Conservation (phyloP, 2,888 invertebrate species). For the Anticlea derivata region DNA sequence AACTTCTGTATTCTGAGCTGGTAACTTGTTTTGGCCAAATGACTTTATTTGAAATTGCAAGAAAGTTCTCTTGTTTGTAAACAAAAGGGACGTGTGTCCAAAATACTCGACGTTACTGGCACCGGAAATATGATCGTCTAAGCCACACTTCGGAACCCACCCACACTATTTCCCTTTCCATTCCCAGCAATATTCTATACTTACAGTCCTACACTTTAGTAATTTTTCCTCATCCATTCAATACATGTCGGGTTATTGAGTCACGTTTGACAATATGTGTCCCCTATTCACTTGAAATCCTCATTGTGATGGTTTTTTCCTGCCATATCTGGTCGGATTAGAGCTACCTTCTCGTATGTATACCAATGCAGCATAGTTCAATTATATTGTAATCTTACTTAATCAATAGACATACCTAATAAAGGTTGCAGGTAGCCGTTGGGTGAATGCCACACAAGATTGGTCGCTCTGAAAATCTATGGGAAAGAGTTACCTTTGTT, state of each 20-base stretch:
- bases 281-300: slow-evolving; percentile 11
- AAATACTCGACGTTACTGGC: slow-evolving; percentile 9
- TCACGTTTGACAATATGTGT: slow-evolving; percentile 25
- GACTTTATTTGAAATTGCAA: too few relatives aligned
- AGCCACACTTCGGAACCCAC: slow-evolving; percentile 39
- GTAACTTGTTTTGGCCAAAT: too few relatives aligned
- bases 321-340: slow-evolving; percentile 1
- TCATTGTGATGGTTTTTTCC: slow-evolving; percentile 13
- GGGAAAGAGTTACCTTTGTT: too few relatives aligned
- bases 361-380: too few relatives aligned
- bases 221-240: slow-evolving; percentile 14
- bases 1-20: too few relatives aligned
- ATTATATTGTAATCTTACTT: too few relatives aligned
- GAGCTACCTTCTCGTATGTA: too few relatives aligned
- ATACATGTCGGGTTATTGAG: slow-evolving; percentile 20
- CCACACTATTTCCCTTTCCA: slow-evolving; percentile 38
- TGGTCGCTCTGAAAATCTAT: too few relatives aligned
- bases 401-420: too few relatives aligned
- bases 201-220: neutral
- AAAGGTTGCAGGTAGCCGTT: too few relatives aligned
- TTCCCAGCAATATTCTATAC: slow-evolving; percentile 19
- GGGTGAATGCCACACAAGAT: too few relatives aligned
- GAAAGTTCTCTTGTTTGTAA: neutral
- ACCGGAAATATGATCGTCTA: slow-evolving; percentile 47
- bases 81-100: slow-evolving; percentile 9